phyloP scores from a whole-genome alignment of 2,888 invertebrate genomes.

The Conomelus anceps region DNA sequence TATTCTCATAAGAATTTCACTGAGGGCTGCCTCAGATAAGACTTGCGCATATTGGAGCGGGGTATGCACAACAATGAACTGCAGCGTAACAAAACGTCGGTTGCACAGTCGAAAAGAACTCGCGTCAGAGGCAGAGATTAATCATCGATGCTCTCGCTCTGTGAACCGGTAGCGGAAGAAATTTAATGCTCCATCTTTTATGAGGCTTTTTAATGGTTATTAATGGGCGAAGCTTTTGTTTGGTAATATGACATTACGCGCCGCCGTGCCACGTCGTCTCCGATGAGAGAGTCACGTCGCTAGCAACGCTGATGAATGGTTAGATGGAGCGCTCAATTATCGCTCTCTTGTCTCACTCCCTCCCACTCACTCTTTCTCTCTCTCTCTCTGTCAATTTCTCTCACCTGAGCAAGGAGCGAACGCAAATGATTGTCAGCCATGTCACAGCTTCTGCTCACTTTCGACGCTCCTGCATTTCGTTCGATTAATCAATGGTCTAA shows the following conservation, averaged over 20 bases:
- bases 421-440: neutral
- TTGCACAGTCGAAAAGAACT: neutral
- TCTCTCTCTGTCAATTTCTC: neutral
- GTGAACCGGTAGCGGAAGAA: conserved; percentile 11
- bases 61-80: neutral
- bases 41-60: neutral
- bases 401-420: neutral
- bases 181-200: conserved; percentile 26
- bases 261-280: conserved; percentile 3
- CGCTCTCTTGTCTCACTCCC: neutral
- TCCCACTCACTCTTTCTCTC: neutral
- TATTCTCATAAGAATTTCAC: neutral
- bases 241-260: conserved; percentile 18
- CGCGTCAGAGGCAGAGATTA: conserved; percentile 7
- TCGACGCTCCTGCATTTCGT: neutral
- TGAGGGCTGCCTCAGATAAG: neutral
- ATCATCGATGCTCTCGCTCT: conserved; percentile 9
- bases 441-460: too few relatives aligned
- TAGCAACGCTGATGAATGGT: conserved; percentile 12
- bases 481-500: neutral
- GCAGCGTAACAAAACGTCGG: neutral
- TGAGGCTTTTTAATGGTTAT: conserved; percentile 27
- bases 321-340: conserved; percentile 4
- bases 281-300: neutral
- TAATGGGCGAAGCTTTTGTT: conserved; percentile 26